Conservation (phyloP, 2,888 invertebrate species). For the Latrodectus hesperus region DNA sequence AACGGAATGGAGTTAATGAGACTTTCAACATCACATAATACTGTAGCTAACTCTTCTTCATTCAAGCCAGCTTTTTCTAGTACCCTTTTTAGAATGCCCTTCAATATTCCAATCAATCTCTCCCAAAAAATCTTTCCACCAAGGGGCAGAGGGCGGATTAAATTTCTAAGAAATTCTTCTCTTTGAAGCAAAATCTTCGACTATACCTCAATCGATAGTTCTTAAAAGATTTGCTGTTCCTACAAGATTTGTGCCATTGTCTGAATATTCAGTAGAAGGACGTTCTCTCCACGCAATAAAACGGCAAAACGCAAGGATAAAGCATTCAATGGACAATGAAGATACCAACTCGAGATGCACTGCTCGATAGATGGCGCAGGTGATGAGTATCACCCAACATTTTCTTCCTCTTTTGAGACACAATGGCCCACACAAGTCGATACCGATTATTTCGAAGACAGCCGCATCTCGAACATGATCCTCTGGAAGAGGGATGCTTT, state of each 20-base stretch:
- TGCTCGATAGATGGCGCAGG: slow-evolving; percentile 74
- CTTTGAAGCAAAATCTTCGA: background rate
- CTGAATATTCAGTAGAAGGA: background rate
- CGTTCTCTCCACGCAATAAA: slow-evolving; percentile 4
- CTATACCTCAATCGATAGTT: background rate
- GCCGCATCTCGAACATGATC: slow-evolving; percentile 71
- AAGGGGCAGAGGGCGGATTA: too few relatives aligned
- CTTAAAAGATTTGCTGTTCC: background rate
- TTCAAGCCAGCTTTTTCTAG: background rate
- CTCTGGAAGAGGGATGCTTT: slow-evolving; percentile 4
- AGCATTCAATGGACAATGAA: slow-evolving; percentile 33
- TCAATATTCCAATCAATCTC: background rate
- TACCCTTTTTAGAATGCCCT: background rate
- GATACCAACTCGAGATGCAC: slow-evolving; percentile 74
- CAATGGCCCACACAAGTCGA: slow-evolving; percentile 75
- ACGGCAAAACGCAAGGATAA: background rate
- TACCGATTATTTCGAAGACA: slow-evolving; percentile 73
- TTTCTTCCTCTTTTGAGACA: slow-evolving; percentile 71
- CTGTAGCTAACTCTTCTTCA: slow-evolving; percentile 7
- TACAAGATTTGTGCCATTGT: slow-evolving; percentile 2
- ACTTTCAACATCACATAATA: slow-evolving; percentile 8
- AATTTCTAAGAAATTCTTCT: too few relatives aligned
- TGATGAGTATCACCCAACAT: slow-evolving; percentile 74
- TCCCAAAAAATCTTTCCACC: background rate
- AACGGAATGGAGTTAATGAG: slow-evolving; percentile 1